Conservation (phyloP, 2,888 invertebrate genomes). For the Adelognathus sp. region DNA sequence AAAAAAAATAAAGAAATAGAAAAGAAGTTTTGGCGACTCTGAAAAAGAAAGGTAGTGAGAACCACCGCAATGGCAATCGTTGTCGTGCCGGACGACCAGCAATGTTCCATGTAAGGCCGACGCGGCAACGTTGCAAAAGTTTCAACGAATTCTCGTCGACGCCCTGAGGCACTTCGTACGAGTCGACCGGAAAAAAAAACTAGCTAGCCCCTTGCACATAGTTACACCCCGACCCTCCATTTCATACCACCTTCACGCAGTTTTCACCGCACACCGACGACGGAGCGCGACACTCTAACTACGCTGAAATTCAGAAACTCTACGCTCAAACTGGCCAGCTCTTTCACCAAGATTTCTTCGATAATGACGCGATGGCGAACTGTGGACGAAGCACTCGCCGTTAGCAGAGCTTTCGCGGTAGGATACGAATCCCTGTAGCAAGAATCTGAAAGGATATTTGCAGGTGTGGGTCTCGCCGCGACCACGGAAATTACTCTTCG, state of each 20-base stretch:
- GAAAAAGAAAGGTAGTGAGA: constrained; percentile 21
- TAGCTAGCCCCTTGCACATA: not conserved
- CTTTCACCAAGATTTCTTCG: constrained; percentile 36
- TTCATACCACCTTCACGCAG: not conserved
- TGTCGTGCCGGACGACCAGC: constrained; percentile 17
- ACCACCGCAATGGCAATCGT: constrained; percentile 30
- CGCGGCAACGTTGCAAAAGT: constrained; percentile 44
- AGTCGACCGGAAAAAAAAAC: constrained; percentile 52
- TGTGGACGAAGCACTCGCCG: constrained; percentile 4
- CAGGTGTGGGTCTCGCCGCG: not conserved
- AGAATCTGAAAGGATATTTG: not conserved
- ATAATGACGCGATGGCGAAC: constrained; percentile 35
- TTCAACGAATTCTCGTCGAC: constrained; percentile 51
- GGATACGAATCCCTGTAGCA: constrained; percentile 27
- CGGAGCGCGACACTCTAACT: constrained; percentile 15
- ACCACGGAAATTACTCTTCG: not conserved
- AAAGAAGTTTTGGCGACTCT: constrained; percentile 43
- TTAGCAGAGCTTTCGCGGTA: constrained; percentile 36
- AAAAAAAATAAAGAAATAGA: constrained; percentile 17
- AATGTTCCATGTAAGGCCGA: constrained; percentile 10
- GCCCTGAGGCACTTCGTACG: constrained; percentile 40
- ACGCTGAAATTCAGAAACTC: constrained; percentile 41
- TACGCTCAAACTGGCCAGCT: constrained; percentile 20
- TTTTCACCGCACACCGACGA: constrained; percentile 34
- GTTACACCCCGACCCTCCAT: not conserved